Evolutionary conservation across 2,888 invertebrate species (phyloP).

Genomic region (Pseudococcus longispinus): DNA sequence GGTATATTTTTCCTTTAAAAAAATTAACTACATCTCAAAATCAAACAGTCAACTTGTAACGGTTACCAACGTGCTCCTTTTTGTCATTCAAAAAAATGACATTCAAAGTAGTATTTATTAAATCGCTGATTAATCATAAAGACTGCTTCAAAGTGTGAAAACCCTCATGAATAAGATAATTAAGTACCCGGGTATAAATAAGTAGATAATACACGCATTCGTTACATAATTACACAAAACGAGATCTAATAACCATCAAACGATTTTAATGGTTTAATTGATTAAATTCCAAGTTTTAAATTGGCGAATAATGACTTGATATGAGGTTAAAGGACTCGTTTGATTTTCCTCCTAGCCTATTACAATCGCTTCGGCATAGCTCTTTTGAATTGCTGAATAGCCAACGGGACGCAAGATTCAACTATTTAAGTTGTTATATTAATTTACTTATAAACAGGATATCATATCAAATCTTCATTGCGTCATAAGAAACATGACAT

Average conservation of each 20-base stretch:
- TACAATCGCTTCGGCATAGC: background rate
- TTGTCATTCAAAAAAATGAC: background rate
- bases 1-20: too few species aligned
- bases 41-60: too few species aligned
- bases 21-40: too few species aligned
- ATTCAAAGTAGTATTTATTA: background rate
- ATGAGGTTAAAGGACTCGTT: background rate
- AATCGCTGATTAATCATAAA: background rate
- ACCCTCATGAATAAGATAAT: slow-evolving; percentile 1
- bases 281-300: background rate
- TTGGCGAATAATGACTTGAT: background rate
- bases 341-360: background rate
- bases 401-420: background rate
- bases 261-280: background rate
- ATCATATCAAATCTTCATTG: background rate
- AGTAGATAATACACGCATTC: background rate
- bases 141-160: background rate
- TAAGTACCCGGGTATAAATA: background rate
- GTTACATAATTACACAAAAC: background rate
- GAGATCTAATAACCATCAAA: background rate
- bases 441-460: background rate
- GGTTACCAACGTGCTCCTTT: background rate
- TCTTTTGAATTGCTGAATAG: background rate
- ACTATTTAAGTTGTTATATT: background rate
- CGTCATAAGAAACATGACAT: background rate